Conservation (phyloP, 2,113 vertebrate genomes). For the Ancistrus triradiatus region DNA sequence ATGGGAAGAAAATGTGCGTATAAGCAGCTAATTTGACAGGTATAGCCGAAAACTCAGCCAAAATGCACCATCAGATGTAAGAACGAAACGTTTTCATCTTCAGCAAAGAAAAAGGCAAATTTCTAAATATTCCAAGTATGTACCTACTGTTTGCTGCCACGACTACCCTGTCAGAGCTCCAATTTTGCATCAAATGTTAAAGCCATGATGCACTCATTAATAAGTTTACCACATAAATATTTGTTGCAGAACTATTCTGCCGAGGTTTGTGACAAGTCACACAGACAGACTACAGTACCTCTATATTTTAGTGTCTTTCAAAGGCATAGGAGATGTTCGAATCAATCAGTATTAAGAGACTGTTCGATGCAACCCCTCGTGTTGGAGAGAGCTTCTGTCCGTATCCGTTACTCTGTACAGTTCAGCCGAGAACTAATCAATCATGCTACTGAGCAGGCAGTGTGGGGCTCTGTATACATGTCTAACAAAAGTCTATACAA, state of each 20-base stretch:
- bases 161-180: constrained; percentile 8
- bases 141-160: too few relatives aligned
- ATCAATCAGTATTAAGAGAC: neutral
- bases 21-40: too few relatives aligned
- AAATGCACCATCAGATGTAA: too few relatives aligned
- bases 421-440: constrained; percentile 30
- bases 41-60: too few relatives aligned
- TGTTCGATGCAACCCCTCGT: neutral
- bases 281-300: neutral
- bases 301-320: neutral
- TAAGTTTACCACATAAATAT: constrained; percentile 40
- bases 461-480: too few relatives aligned
- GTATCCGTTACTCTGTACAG: constrained; percentile 23
- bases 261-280: too few relatives aligned
- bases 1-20: too few relatives aligned
- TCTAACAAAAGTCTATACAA: too few relatives aligned
- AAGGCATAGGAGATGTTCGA: neutral
- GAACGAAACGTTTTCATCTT: too few relatives aligned
- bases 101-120: too few relatives aligned
- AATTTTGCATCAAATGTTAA: constrained; percentile 34
- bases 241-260: too few relatives aligned
- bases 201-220: constrained; percentile 55
- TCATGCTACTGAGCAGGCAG: constrained; percentile 19
- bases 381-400: constrained; percentile 11
- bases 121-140: too few relatives aligned